Evolutionary conservation across 2,797 vertebrate genomes (phyloP), one percentile per base, ranked within the genome.

Genomic region (Anguilla marmorata): DNA sequence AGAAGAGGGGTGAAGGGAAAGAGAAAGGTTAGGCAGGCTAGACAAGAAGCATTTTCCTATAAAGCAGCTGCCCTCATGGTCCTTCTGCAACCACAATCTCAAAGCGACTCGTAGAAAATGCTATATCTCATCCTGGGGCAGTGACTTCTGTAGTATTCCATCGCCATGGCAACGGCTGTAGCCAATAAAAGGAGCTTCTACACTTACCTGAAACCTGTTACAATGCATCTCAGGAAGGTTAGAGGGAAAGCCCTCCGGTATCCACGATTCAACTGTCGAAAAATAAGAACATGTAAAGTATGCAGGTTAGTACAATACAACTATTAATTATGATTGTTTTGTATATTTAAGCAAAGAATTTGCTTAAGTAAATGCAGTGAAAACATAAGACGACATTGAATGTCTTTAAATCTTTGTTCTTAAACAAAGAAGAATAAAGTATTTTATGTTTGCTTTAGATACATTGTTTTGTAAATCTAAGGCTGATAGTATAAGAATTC

Each of bases 191-290:
- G 24, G 50, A 84, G 21, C 21, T 52, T 50, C 50, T 84, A 24
- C 45, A 27, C 85, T 85, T 85, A 85, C 85, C 30, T 85, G 56
- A 85, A 85, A 37, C 33, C 0, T 41, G 66, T 12, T 21, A 85
- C 54, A 45, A 85, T 63, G 45, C 56, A 85, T 33, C 85, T 85
- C 30, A 66, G 85, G 85, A 85, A 85, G 8, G 33, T 85, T 2
- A 66, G 37, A 24, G 56, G 85, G 52, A 37, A 85, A 37, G n/a
- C 27, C 8, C 21, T 41, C 58, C 7, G 1, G 60, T 85, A 85
- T 21, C 54, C 56, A 63, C 33, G 85, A 54, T 85, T 85, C 58
- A 85, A 54, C 85, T 85, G 56, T 56, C 3, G 41, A 6, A 56
- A 30, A 54, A 80, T 72, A 30, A 45, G 37, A 80, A 80, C 37